These are phyloP conservation scores for Telenomus remus DNA, from an alignment of 1,140 invertebrate genomes.

Conservation along the genomic window DNA sequence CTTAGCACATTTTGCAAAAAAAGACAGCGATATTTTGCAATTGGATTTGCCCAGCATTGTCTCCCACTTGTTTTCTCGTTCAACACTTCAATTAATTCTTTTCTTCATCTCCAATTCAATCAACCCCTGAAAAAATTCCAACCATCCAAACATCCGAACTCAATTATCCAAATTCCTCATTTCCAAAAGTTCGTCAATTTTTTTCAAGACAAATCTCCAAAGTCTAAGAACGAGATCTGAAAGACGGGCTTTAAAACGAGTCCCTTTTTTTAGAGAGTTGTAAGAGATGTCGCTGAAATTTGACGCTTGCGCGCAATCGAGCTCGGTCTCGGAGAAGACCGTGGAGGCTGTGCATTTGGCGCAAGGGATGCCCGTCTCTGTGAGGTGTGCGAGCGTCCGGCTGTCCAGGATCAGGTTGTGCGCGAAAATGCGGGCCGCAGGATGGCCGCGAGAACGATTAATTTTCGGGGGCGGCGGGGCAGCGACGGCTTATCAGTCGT, in stretches of 20 bases:
- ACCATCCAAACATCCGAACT: too few species aligned
- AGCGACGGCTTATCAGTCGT: slow-evolving; percentile 29
- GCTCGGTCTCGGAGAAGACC: slow-evolving; percentile 6
- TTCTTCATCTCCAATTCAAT: too few species aligned
- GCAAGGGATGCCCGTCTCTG: slow-evolving; percentile 41
- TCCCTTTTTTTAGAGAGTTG: too few species aligned
- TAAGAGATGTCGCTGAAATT: slow-evolving; percentile 21
- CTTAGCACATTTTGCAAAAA: slow-evolving; percentile 4
- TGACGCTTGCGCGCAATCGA: slow-evolving; percentile 8
- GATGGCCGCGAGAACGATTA: slow-evolving; percentile 6
- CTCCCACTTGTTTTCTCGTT: too few species aligned
- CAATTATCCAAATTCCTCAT: too few species aligned
- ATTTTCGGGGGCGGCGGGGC: slow-evolving; percentile 7
- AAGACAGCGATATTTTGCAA: slow-evolving; percentile 1
- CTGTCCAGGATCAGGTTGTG: slow-evolving; percentile 19
- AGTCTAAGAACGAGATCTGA: too few species aligned
- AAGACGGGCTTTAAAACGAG: too few species aligned
- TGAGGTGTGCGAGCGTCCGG: slow-evolving; percentile 26
- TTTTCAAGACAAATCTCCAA: too few species aligned
- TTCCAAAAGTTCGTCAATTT: too few species aligned
- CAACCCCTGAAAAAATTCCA: too few species aligned
- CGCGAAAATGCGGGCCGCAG: slow-evolving; percentile 18
- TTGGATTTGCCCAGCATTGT: neutral
- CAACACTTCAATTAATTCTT: too few species aligned
- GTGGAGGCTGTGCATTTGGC: slow-evolving; percentile 39